Evolutionary conservation across 2,888 invertebrate genomes (phyloP).

Genomic region (Pammene aurita): DNA sequence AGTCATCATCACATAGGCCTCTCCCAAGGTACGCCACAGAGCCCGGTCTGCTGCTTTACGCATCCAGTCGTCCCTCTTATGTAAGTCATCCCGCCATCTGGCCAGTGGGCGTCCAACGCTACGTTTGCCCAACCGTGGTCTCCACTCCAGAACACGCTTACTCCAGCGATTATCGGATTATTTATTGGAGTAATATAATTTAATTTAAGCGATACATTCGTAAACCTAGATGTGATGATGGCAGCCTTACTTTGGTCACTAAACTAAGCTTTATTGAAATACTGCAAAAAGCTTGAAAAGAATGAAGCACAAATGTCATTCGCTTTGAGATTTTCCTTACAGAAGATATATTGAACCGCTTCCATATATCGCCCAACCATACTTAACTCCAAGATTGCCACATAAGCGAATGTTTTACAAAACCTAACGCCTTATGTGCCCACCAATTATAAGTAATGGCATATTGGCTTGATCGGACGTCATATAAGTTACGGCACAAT

Average conservation of each 20-base stretch:
- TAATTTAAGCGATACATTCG: too few relatives aligned
- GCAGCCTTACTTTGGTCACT: neutral
- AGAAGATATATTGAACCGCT: constrained; percentile 15
- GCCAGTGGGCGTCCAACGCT: too few relatives aligned
- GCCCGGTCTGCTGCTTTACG: too few relatives aligned
- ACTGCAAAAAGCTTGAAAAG: neutral
- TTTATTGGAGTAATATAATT: neutral
- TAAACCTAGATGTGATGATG: too few relatives aligned
- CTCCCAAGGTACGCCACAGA: too few relatives aligned
- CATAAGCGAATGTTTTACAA: constrained; percentile 38
- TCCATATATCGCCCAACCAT: constrained; percentile 18
- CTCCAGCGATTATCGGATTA: too few relatives aligned
- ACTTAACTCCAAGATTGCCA: constrained; percentile 14
- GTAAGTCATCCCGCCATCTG: too few relatives aligned
- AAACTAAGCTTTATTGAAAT: neutral
- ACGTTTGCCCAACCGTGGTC: too few relatives aligned
- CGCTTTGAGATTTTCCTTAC: neutral
- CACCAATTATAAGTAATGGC: constrained; percentile 46
- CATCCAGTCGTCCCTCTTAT: too few relatives aligned
- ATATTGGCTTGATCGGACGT: constrained; percentile 44
- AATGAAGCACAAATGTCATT: neutral
- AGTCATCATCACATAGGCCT: too few relatives aligned
- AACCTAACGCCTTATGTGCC: constrained; percentile 41
- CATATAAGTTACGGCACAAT: constrained; percentile 40
- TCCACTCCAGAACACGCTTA: too few relatives aligned